These are phyloP conservation scores for Crossocerus cetratus DNA, from an alignment of 2,888 invertebrate genomes.

Conservation along the genomic window DNA sequence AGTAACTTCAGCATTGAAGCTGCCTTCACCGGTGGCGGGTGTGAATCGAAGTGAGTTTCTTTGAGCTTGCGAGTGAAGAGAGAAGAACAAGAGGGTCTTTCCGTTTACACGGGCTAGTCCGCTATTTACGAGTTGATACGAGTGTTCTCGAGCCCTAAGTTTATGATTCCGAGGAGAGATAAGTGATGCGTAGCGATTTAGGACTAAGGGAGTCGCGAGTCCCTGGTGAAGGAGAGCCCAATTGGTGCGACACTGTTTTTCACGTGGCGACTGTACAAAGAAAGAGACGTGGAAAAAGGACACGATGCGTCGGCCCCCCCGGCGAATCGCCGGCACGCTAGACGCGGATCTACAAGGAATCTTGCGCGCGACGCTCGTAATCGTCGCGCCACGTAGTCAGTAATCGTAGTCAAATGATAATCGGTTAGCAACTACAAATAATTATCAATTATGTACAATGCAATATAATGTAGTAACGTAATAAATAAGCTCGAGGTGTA, in stretches of 20 bases:
- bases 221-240: neutral
- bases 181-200: no score
- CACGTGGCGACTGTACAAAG: constrained; percentile 36
- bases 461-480: constrained; percentile 69
- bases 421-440: constrained; percentile 55
- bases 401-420: constrained; percentile 37
- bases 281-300: constrained; percentile 14
- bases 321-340: neutral
- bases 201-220: neutral
- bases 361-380: constrained; percentile 10
- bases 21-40: no score
- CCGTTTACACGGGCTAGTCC: neutral
- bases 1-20: constrained; percentile 2
- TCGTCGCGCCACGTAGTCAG: constrained; percentile 23
- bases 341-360: neutral
- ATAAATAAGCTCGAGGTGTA: constrained; percentile 75
- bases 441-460: constrained; percentile 69
- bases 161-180: neutral
- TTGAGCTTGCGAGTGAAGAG: neutral
- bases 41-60: no score
- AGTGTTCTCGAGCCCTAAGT: neutral
- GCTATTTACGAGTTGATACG: neutral
- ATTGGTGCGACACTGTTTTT: constrained; percentile 5
- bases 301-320: constrained; percentile 2
- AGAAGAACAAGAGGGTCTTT: neutral